These are phyloP conservation scores for Genyomyrus donnyi DNA, from an alignment of 2,113 vertebrate species.

Conservation along the genomic window DNA sequence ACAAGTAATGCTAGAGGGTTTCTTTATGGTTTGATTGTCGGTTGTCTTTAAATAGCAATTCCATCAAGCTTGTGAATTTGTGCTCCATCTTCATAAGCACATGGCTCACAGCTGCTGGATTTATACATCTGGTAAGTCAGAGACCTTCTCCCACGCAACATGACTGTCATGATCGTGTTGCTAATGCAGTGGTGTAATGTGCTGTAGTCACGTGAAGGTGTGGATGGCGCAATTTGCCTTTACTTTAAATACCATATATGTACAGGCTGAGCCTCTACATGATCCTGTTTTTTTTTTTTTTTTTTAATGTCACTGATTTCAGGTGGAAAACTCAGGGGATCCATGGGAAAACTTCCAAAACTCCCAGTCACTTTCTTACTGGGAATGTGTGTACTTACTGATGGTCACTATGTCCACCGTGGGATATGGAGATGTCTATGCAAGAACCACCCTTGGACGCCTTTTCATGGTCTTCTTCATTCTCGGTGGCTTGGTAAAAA, in stretches of 20 bases:
- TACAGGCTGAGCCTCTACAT: not conserved
- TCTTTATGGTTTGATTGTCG: constrained; percentile 22
- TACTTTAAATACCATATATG: not conserved
- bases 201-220: not conserved
- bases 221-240: not conserved
- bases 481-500: constrained; percentile 99
- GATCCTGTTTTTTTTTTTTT: not conserved
- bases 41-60: constrained; percentile 75
- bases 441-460: constrained; percentile 95
- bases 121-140: constrained; percentile 96
- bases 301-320: not conserved
- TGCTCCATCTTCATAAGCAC: constrained; percentile 99
- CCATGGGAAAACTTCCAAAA: constrained; percentile 99
- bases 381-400: constrained; percentile 98
- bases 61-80: constrained; percentile 99
- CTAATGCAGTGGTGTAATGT: not conserved
- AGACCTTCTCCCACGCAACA: constrained; percentile 13
- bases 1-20: constrained; percentile 1
- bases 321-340: constrained; percentile 99
- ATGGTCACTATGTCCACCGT: constrained; percentile 99
- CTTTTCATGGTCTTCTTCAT: constrained; percentile 99
- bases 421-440: constrained; percentile 98
- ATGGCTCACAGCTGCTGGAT: constrained; percentile 97
- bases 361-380: constrained; percentile 92
- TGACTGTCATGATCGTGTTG: not conserved